Evolutionary conservation across 2,113 vertebrate species (phyloP), one percentile per base, ranked within the genome.

Genomic region (Melanerpes formicivorus): DNA sequence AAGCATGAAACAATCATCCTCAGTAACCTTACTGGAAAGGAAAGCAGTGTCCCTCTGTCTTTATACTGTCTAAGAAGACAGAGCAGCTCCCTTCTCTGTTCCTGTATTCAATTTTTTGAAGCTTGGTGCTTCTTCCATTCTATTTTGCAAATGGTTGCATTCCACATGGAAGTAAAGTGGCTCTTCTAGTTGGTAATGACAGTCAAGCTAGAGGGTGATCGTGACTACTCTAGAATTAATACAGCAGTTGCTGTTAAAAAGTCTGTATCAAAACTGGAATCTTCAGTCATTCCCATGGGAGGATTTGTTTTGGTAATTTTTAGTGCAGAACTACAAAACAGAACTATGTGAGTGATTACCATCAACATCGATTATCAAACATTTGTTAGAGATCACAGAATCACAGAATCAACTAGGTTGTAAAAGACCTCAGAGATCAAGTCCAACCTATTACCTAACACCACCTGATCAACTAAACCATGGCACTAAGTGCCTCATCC

Each of bases 281-380:
- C 42, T 91, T 75, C 25, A 55, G 56, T 69, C 18, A 17, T 71
- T 88, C 17, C 27, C 0, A 1, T 34, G 26, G 37, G 21, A 69
- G 11, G 26, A 76, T 73, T 88, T 84, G 48, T 72, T 91, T 72
- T 73, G 22, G 13, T 66, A 19, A 15, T 32, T 79, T 48, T 62
- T 84, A 42, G 42, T n/a, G 15, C 54, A 64, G 40, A 60, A 12
- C 56, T 94, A 13, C 6, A 60, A 56, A 88, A 32, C 34, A 73
- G 64, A 66, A 29, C 14, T 15, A 8, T 3, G 2, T 25, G 52
- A 37, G 46, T 0, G 4, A 23, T 42, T 76, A 74, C 32, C 0
- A 83, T 66, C 10, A 56, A 71, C 18, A 32, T 7, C 34, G 34
- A 52, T 79, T 62, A 69, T 77, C 64, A 66, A 46, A 74, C 7